Evolutionary conservation across 2,888 invertebrate genomes (phyloP), one percentile per base, ranked within the genome.

Genomic region (Theretra japonica): DNA sequence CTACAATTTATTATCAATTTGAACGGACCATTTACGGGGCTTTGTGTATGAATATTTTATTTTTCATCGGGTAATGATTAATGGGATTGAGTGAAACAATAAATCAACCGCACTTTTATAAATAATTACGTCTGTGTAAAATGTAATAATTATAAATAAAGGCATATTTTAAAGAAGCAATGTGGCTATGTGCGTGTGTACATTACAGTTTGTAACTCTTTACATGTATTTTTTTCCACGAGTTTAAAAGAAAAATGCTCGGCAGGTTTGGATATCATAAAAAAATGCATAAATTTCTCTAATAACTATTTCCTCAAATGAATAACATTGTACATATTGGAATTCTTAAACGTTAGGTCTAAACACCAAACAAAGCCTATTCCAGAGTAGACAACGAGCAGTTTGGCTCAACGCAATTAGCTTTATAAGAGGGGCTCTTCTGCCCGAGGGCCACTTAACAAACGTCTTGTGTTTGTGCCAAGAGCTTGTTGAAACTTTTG

Each of bases 401-500:
- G 17, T 65, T 48, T 65, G 48, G 41, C 65, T 65, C 65, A 8
- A 48, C 41, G 23, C 65, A 65, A 65, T 48, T 65, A 23, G 65
- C 65, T 65, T 48, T 65, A 65, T 48, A 23, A 65, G 48, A 25
- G 33, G 76, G 81, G 80, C 79, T 74, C 80, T 84, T 82, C 82
- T 74, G 75, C 76, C 73, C 50, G 74, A 79, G 81, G 74, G 71
- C 80, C 82, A 80, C 84, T 87, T 78, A 76, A 74, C 77, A 78
- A 73, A 79, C 76, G 73, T 83, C 82, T 83, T 81, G 81, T 82
- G 81, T 83, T 80, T 77, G 75, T 74, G 73, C 73, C 19, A 73
- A 86, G 81, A 74, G 80, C 82, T 86, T 75, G 76, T 77, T 76
- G 76, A 82, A 86, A 86, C 82, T 87, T 86, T 84, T 80, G 79